A percentile compares a stretch with the other conserved stretches of the same genome.
phyloP scores from a whole-genome alignment of 2,888 invertebrate genomes.

The Formica aserva region DNA sequence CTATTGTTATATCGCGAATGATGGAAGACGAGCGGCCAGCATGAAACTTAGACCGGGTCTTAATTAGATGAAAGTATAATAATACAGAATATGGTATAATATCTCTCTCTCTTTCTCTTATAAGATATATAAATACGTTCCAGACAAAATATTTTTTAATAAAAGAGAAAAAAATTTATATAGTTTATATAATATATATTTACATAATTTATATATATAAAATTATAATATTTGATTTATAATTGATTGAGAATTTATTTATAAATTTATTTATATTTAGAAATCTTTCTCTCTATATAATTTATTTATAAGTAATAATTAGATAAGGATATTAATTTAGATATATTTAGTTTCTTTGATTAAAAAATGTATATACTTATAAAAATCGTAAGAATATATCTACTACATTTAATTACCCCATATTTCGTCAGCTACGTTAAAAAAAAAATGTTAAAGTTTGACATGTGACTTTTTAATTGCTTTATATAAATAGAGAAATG shows the following conservation, averaged over 20 bases:
- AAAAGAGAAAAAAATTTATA: background rate
- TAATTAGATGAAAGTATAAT: constrained; percentile 18
- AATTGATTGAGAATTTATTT: background rate
- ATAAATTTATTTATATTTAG: background rate
- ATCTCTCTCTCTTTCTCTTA: too few relatives aligned
- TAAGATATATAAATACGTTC: background rate
- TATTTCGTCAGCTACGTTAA: background rate
- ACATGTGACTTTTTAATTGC: background rate
- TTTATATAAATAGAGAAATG: background rate
- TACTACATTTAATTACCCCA: background rate
- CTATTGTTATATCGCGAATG: constrained; percentile 32
- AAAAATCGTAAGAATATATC: background rate
- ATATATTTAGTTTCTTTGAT: background rate
- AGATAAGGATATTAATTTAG: background rate
- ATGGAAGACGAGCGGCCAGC: constrained; percentile 34
- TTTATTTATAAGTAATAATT: background rate
- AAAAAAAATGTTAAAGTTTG: background rate
- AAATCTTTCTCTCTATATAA: background rate
- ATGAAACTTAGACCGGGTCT: constrained; percentile 37
- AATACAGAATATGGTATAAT: background rate
- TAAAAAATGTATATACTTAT: background rate
- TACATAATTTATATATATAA: too few relatives aligned
- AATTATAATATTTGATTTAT: background rate
- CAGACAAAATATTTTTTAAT: background rate
- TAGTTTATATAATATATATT: background rate